phyloP scores from a whole-genome alignment of 37 sponge, comb jelly and placozoan genomes.

The Mnemiopsis leidyi region DNA sequence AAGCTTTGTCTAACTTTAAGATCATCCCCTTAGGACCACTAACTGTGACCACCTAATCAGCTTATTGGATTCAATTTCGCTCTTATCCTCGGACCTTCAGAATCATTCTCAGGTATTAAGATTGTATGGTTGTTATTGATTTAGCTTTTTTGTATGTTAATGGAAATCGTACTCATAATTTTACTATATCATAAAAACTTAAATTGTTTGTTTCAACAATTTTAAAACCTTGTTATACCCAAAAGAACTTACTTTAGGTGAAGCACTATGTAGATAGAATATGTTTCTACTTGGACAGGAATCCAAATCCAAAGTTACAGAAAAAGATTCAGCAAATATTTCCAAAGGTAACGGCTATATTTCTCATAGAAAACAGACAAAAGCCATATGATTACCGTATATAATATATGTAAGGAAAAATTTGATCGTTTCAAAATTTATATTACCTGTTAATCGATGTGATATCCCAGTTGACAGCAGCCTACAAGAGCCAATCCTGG shows the following conservation, averaged over 20 bases:
- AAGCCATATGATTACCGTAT: too few species aligned
- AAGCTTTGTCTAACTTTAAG: too few species aligned
- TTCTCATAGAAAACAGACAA: too few species aligned
- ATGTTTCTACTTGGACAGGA: conserved; percentile 22
- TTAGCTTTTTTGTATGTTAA: too few species aligned
- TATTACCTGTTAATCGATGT: too few species aligned
- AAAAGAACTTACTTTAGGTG: conserved; percentile 7
- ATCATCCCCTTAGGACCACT: not conserved
- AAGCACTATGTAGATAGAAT: conserved; percentile 25
- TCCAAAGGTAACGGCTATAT: conserved; percentile 47
- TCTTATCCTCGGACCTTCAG: conserved; percentile 11
- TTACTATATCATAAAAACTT: too few species aligned
- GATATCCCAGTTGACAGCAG: conserved; percentile 3
- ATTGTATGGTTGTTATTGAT: not conserved
- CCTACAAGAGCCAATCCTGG: not conserved
- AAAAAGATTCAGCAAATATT: not conserved
- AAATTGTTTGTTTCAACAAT: too few species aligned
- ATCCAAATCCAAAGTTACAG: not conserved
- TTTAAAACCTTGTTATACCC: too few species aligned
- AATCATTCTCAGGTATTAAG: conserved; percentile 39
- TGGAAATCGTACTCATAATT: too few species aligned
- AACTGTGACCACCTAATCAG: not conserved
- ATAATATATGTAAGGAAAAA: not conserved
- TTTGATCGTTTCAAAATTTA: too few species aligned
- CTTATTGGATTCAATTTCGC: conserved; percentile 2